Percentiles rank a stretch among this genome's conserved stretches.
These are phyloP conservation scores for Falco rusticolus DNA, from an alignment of 2,797 vertebrate genomes.

Conservation along the genomic window DNA sequence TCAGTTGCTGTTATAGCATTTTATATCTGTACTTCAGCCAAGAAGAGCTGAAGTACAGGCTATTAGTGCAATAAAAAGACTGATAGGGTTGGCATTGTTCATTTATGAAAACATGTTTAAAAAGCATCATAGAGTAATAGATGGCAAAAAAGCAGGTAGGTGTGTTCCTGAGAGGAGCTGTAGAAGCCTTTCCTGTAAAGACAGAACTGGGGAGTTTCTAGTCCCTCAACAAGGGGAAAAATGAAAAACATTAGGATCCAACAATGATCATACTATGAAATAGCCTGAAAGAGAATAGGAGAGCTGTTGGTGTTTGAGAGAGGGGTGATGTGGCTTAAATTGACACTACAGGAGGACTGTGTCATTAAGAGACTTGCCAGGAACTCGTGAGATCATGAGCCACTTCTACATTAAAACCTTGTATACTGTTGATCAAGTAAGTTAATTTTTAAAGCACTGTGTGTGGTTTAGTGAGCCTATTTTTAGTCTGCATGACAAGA, in stretches of 20 bases:
- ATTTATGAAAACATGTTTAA: neutral
- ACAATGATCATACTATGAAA: neutral
- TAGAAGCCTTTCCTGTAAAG: neutral
- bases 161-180: neutral
- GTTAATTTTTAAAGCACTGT: neutral
- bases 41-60: neutral
- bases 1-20: neutral
- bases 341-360: neutral
- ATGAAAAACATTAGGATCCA: neutral
- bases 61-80: neutral
- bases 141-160: neutral
- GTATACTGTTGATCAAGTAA: neutral
- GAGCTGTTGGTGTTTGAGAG: neutral
- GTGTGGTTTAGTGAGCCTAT: neutral
- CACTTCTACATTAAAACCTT: neutral
- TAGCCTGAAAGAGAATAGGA: neutral
- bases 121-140: neutral
- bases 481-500: neutral
- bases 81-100: neutral
- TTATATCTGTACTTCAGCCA: neutral
- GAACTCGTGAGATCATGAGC: fast-evolving
- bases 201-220: neutral
- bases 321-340: neutral
- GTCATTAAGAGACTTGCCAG: neutral
- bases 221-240: neutral